Conservation (phyloP, 2,113 vertebrate species). For the Tyto alba region DNA sequence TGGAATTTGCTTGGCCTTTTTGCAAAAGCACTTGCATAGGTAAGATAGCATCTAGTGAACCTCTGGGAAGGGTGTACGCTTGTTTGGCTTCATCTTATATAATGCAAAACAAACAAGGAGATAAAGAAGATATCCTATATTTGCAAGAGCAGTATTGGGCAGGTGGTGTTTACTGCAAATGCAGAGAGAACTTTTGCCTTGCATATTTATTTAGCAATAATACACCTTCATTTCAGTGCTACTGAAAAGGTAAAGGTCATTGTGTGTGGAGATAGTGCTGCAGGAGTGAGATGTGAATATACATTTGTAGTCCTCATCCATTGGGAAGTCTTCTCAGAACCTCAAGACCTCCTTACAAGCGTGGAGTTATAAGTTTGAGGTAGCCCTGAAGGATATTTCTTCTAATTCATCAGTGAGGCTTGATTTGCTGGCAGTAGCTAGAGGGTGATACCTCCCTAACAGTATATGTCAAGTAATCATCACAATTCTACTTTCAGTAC, state of each 20-base stretch:
- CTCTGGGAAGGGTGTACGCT: constrained; percentile 22
- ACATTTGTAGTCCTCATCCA: not conserved
- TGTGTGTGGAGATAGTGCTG: not conserved
- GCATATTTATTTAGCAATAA: constrained; percentile 29
- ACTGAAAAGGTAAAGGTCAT: constrained; percentile 7
- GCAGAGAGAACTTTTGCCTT: not conserved
- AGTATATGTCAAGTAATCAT: not conserved
- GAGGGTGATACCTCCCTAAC: not conserved
- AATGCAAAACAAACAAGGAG: constrained; percentile 51
- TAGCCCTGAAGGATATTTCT: not conserved
- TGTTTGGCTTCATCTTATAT: constrained; percentile 7
- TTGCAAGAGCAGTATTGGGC: constrained; percentile 14
- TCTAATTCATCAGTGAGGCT: not conserved
- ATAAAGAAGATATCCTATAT: constrained; percentile 29
- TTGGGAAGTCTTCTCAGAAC: not conserved
- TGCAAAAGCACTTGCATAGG: not conserved
- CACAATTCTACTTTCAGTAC: not conserved
- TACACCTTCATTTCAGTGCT: not conserved
- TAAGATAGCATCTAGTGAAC: constrained; percentile 43
- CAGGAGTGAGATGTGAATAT: not conserved
- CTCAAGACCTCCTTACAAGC: not conserved
- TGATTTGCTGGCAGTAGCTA: not conserved
- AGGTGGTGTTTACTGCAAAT: constrained; percentile 1
- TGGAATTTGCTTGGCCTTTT: constrained; percentile 28
- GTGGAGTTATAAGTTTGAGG: not conserved